Evolutionary conservation across 2,113 vertebrate genomes (phyloP).

Genomic region (Tupaia chinensis): DNA sequence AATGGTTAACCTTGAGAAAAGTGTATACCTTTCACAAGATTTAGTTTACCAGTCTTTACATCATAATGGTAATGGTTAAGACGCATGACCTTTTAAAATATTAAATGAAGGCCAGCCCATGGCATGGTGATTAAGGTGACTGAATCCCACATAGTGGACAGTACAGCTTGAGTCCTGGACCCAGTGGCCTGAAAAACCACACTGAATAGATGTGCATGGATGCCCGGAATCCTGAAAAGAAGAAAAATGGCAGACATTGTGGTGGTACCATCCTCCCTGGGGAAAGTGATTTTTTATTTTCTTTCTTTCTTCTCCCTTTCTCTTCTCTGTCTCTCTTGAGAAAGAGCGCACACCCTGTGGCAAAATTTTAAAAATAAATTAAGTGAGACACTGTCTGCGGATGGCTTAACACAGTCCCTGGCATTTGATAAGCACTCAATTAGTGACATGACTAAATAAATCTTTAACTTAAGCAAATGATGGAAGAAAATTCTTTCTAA

Average conservation of each 20-base stretch:
- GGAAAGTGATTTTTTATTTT: too few relatives aligned
- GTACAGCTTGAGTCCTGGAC: too few relatives aligned
- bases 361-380: background rate
- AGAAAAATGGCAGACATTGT: too few relatives aligned
- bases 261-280: too few relatives aligned
- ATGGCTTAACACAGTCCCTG: background rate
- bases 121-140: too few relatives aligned
- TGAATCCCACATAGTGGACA: too few relatives aligned
- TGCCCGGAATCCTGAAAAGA: too few relatives aligned
- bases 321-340: too few relatives aligned
- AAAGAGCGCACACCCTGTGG: too few relatives aligned
- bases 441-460: background rate
- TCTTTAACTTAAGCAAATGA: constrained; percentile 12
- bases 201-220: too few relatives aligned
- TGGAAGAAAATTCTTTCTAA: background rate
- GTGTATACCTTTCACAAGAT: background rate
- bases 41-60: background rate
- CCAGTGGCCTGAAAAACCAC: too few relatives aligned
- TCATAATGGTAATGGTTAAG: background rate
- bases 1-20: background rate
- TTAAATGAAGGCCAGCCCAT: background rate
- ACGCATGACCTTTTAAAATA: background rate
- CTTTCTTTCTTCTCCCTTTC: too few relatives aligned
- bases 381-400: background rate
- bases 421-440: background rate